Percentiles rank a stretch among this genome's conserved stretches.
These are phyloP conservation scores for Theretra japonica DNA, from an alignment of 2,888 invertebrate genomes.

Conservation along the genomic window DNA sequence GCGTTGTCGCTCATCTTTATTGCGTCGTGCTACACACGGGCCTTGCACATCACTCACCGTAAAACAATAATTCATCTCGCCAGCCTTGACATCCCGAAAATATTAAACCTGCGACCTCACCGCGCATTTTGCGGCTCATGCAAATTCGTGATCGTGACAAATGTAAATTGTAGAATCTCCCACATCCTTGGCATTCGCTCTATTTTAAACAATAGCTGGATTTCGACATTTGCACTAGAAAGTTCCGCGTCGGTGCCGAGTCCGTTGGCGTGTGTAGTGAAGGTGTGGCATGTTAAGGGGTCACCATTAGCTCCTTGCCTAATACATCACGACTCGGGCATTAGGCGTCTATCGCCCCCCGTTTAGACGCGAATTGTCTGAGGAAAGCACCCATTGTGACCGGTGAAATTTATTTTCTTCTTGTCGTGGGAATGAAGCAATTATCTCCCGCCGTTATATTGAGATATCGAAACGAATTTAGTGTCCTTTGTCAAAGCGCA, in stretches of 20 bases:
- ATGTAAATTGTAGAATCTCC: constrained; percentile 69
- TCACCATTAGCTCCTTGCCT: constrained; percentile 66
- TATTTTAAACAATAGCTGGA: constrained; percentile 66
- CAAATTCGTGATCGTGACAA: constrained; percentile 75
- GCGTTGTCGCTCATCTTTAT: constrained; percentile 30
- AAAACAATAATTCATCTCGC: constrained; percentile 37
- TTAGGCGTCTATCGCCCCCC: constrained; percentile 70
- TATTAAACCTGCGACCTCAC: constrained; percentile 60
- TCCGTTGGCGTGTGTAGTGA: constrained; percentile 42
- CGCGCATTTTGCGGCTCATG: constrained; percentile 54
- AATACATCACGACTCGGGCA: constrained; percentile 74
- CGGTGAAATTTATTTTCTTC: constrained; percentile 73
- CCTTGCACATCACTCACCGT: constrained; percentile 40
- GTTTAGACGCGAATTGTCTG: constrained; percentile 71
- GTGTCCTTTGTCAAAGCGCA: constrained; percentile 52
- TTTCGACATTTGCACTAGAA: constrained; percentile 50
- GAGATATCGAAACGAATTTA: constrained; percentile 65
- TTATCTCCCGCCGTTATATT: constrained; percentile 65
- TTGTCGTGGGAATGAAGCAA: constrained; percentile 74
- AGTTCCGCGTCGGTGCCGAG: constrained; percentile 35
- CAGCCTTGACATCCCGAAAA: constrained; percentile 59
- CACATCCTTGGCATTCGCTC: constrained; percentile 75
- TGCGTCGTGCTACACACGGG: constrained; percentile 27
- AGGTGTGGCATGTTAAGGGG: constrained; percentile 62
- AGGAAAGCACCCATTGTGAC: constrained; percentile 74